Conservation (phyloP, 2,113 vertebrate genomes). For the Rhineura floridana region DNA sequence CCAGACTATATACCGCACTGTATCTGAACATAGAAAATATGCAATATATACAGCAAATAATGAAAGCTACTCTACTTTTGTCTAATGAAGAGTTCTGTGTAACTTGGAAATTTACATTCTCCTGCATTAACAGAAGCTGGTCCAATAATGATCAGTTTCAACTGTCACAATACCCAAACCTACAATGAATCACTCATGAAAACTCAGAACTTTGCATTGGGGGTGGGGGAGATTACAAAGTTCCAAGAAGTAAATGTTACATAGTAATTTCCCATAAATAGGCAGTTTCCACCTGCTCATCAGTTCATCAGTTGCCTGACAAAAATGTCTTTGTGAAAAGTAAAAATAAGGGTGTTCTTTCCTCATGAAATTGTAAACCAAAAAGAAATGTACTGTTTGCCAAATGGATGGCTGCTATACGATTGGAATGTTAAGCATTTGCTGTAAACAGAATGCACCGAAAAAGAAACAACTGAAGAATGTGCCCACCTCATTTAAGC, state of each 20-base stretch:
- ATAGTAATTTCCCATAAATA: background rate
- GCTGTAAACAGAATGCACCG: constrained; percentile 21
- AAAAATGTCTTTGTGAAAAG: background rate
- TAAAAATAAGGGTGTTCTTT: background rate
- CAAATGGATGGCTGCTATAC: constrained; percentile 28
- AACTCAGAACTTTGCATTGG: background rate
- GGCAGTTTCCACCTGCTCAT: too few species aligned
- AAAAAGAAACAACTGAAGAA: constrained; percentile 12
- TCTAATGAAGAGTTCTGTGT: background rate
- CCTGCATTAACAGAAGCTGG: background rate
- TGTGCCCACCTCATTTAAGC: background rate
- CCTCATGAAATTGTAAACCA: background rate
- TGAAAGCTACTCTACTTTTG: background rate
- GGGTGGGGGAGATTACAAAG: background rate
- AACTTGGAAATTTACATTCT: background rate
- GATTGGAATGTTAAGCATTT: constrained; percentile 4
- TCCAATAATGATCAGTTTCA: background rate
- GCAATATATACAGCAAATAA: background rate
- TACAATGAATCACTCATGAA: background rate
- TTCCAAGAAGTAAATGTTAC: background rate
- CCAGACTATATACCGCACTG: background rate
- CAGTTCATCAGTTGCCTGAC: background rate
- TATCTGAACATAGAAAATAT: background rate
- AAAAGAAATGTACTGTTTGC: constrained; percentile 28
- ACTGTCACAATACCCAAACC: too few species aligned